Evolutionary conservation across 1,140 invertebrate species (phyloP), one percentile per base, ranked within the genome.

Genomic region (Drosophila parvula): DNA sequence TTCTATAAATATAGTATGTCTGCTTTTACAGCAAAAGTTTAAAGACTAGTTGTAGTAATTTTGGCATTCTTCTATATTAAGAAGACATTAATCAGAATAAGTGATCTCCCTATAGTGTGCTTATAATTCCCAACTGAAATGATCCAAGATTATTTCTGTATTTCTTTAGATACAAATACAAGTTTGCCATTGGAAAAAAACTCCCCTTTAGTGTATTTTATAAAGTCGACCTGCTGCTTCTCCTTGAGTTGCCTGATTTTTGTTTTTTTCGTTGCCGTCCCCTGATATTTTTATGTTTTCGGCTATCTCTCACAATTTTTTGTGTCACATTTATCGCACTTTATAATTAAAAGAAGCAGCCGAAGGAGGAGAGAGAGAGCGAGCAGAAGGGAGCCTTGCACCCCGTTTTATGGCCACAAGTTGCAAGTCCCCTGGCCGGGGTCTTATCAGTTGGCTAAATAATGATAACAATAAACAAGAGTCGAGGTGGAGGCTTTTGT

Each of bases 381-480:
- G 32, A 14, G 4, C n/a, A 22, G 22, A 22, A 18, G 28, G 38
- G 6, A 38, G 8, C 34, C 12, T 5, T 55, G 16, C 27, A 41
- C 43, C 57, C 50, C 59, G 59, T 43, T 38, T 41, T 18, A 48
- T 32, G 44, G 71, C 28, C 28, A 30, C 11, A 45, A 45, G 44
- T 45, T 5, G 45, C 65, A 56, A 22, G 34, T 47, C 41, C 28
- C 45, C 3, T 34, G 47, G 55, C 58, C 50, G 36, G 11, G 5
- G 41, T 40, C 64, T 84, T 88, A 82, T 82, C 83, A 79, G 70
- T 82, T 82, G 79, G 83, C 79, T 88, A 82, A 86, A 79, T 88
- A 86, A 86, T 86, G 82, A 88, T 86, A 86, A 86, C 82, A 86
- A 86, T 86, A 86, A 86, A 86, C 83, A 88, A 86, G 76, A 69